A percentile compares a stretch with the other conserved stretches of the same genome.
phyloP scores from a whole-genome alignment of 2,888 invertebrate genomes.

The Yponomeuta evonymella region DNA sequence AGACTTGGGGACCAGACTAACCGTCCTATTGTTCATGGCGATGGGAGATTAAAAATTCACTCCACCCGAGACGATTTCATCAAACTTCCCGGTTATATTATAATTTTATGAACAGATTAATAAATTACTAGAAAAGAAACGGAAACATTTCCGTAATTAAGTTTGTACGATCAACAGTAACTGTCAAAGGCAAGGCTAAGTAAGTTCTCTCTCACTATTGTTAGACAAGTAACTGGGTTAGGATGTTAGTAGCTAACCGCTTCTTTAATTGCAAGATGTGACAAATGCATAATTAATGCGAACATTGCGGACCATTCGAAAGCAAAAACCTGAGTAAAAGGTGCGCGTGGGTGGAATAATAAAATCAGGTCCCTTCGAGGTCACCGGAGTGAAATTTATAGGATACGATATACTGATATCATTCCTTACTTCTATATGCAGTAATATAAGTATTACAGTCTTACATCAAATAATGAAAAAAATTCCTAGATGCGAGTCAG shows the following conservation, averaged over 20 bases:
- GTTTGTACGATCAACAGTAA: not conserved
- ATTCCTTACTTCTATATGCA: too few species aligned
- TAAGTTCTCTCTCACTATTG: not conserved
- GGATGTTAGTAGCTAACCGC: not conserved
- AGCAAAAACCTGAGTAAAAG: not conserved
- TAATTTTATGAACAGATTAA: not conserved
- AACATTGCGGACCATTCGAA: not conserved
- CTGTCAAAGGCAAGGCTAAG: not conserved
- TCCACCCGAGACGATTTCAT: not conserved
- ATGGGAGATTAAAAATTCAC: not conserved
- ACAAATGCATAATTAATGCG: not conserved
- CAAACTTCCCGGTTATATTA: not conserved
- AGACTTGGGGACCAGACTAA: not conserved
- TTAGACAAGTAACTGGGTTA: not conserved
- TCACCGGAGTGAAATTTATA: too few species aligned
- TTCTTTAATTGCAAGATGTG: not conserved
- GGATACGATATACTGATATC: too few species aligned
- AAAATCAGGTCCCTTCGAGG: not conserved
- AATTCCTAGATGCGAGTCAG: too few species aligned
- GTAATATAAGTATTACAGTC: too few species aligned
- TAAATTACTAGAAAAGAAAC: conserved; percentile 3
- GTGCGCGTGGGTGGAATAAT: not conserved
- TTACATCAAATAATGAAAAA: too few species aligned
- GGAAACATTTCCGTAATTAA: not conserved
- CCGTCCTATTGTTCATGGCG: not conserved